phyloP scores from a whole-genome alignment of 2,888 invertebrate genomes.

The Crossocerus cetratus region DNA sequence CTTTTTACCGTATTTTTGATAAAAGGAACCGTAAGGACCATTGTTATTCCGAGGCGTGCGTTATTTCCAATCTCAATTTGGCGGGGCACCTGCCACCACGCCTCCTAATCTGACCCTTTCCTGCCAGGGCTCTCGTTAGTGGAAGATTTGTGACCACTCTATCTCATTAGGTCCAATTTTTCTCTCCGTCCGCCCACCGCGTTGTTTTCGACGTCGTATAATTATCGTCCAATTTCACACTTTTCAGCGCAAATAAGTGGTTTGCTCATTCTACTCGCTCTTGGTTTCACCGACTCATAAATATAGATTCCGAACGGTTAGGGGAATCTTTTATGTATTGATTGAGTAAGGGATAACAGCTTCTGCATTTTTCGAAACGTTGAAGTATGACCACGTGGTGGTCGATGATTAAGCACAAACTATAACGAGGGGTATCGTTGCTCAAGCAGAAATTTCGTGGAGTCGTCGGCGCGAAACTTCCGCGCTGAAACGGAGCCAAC shows the following conservation, averaged over 20 bases:
- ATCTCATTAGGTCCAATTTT: conserved; percentile 31
- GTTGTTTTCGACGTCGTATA: conserved; percentile 2
- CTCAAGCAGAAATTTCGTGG: no score
- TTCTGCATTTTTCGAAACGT: not conserved
- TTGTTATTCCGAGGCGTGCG: not conserved
- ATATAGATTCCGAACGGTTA: not conserved
- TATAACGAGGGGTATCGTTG: no score
- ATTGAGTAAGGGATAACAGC: not conserved
- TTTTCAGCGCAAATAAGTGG: not conserved
- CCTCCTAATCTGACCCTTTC: conserved; percentile 43
- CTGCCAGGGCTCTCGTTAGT: conserved; percentile 61
- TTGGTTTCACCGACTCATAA: not conserved
- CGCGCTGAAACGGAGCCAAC: no score
- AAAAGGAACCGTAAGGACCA: no score
- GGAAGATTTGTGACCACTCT: conserved; percentile 56
- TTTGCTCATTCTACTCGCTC: not conserved
- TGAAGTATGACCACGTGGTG: not conserved
- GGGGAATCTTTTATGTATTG: not conserved
- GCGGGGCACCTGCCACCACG: conserved; percentile 63
- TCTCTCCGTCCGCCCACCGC: conserved; percentile 5
- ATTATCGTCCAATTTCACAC: not conserved
- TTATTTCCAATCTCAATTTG: not conserved
- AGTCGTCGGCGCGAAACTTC: no score
- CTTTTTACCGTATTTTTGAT: no score
- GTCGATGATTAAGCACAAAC: no score